A percentile compares a stretch with the other conserved stretches of the same genome.
These are phyloP conservation scores for Phataginus tricuspis DNA, from an alignment of 2,797 vertebrate species.

Conservation along the genomic window DNA sequence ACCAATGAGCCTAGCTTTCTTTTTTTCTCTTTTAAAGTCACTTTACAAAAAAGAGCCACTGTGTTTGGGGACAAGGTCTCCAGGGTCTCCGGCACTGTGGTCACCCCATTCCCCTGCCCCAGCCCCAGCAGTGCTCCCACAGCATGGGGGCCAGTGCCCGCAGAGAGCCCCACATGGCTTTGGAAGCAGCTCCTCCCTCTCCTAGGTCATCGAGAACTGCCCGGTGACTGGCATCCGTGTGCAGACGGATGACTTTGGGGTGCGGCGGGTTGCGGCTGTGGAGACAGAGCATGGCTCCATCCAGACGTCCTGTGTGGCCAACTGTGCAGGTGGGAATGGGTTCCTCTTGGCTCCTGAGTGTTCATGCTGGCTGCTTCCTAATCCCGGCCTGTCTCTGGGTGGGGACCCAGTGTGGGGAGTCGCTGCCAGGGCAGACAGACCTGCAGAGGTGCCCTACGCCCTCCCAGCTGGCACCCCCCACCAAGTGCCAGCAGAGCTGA, in stretches of 20 bases:
- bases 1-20: too few relatives aligned
- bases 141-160: rapidly evolving
- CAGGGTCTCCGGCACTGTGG: not conserved
- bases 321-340: slow-evolving; percentile 92
- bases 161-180: rapidly evolving
- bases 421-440: not conserved
- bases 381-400: not conserved
- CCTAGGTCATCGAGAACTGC: slow-evolving; percentile 96
- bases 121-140: rapidly evolving
- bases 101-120: rapidly evolving
- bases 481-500: not conserved
- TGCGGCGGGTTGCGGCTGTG: slow-evolving; percentile 91
- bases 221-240: slow-evolving; percentile 94
- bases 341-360: rapidly evolving
- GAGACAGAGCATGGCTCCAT: slow-evolving; percentile 92
- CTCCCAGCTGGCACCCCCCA: not conserved
- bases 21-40: too few relatives aligned
- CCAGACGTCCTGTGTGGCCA: slow-evolving; percentile 94
- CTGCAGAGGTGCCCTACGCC: rapidly evolving
- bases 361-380: rapidly evolving
- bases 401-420: too few relatives aligned
- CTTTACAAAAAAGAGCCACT: rapidly evolving
- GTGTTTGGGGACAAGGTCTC: not conserved
- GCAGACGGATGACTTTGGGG: slow-evolving; percentile 90
- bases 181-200: rapidly evolving